A percentile compares a stretch with the other conserved stretches of the same genome.
phyloP scores from a whole-genome alignment of 1,140 invertebrate species.

The Leptopilina boulardi region DNA sequence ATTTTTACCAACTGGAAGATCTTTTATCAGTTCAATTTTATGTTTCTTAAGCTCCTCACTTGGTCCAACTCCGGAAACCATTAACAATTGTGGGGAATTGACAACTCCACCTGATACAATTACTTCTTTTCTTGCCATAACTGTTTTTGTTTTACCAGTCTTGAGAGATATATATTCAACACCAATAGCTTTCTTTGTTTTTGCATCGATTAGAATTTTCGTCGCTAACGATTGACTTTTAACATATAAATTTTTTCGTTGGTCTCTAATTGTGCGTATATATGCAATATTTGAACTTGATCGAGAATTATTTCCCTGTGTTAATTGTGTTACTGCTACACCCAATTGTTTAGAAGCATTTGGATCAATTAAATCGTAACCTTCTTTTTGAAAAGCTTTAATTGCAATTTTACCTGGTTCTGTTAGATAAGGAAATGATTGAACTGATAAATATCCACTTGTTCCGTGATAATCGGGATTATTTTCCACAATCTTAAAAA shows the following conservation, averaged over 20 bases:
- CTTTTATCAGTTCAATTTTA: background rate
- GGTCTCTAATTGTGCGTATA: conserved; percentile 81
- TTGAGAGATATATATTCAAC: conserved; percentile 79
- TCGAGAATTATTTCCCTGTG: conserved; percentile 74
- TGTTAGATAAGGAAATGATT: conserved; percentile 79
- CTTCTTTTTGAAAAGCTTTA: conserved; percentile 79
- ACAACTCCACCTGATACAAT: background rate
- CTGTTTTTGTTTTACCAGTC: background rate
- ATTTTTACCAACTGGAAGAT: background rate
- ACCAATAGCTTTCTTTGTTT: conserved; percentile 82
- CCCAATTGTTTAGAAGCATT: conserved; percentile 78
- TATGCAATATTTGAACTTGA: conserved; percentile 84
- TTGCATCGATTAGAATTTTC: conserved; percentile 83
- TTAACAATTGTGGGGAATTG: background rate
- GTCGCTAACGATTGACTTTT: conserved; percentile 82
- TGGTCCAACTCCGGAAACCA: background rate
- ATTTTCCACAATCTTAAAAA: conserved; percentile 52
- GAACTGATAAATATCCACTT: conserved; percentile 79
- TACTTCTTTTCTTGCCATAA: background rate
- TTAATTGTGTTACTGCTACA: conserved; percentile 77
- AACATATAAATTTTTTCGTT: conserved; percentile 83
- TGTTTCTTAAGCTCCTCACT: background rate
- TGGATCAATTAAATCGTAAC: conserved; percentile 76
- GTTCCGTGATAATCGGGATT: conserved; percentile 76
- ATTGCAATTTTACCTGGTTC: conserved; percentile 73